Percentiles rank a stretch among this genome's conserved stretches.
Conservation (phyloP, 1,140 invertebrate genomes). For the Pachyrhynchus sulphureomaculatus region DNA sequence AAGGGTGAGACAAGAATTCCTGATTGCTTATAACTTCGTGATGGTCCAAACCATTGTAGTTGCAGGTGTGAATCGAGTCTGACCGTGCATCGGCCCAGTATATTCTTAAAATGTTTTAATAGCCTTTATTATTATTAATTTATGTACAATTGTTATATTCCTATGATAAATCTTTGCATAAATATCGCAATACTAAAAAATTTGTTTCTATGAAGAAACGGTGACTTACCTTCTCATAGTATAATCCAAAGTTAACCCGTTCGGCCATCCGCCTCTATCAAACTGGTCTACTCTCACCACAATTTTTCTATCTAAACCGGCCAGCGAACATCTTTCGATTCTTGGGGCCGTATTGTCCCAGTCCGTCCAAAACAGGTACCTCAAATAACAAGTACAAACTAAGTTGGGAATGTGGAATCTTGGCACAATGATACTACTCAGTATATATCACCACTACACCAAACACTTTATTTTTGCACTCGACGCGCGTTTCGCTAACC, state of each 20-base stretch:
- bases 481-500: too few relatives aligned
- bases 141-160: too few relatives aligned
- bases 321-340: constrained; percentile 83
- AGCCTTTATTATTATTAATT: too few relatives aligned
- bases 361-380: constrained; percentile 81
- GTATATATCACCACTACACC: too few relatives aligned
- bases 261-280: constrained; percentile 80
- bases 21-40: constrained; percentile 66
- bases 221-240: constrained; percentile 57
- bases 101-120: constrained; percentile 52
- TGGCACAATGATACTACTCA: too few relatives aligned
- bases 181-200: too few relatives aligned
- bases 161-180: too few relatives aligned
- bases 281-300: constrained; percentile 63
- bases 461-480: too few relatives aligned
- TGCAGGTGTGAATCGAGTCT: constrained; percentile 81
- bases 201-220: too few relatives aligned
- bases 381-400: not conserved
- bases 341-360: constrained; percentile 81
- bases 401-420: too few relatives aligned
- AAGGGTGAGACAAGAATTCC: constrained; percentile 81
- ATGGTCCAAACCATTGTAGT: constrained; percentile 75
- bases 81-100: constrained; percentile 86
- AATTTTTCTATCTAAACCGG: constrained; percentile 64
- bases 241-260: constrained; percentile 83